Percentiles rank a stretch among this genome's conserved stretches.
Evolutionary conservation across 2,113 vertebrate species (phyloP).

Genomic region (Grammomys dolichurus): DNA sequence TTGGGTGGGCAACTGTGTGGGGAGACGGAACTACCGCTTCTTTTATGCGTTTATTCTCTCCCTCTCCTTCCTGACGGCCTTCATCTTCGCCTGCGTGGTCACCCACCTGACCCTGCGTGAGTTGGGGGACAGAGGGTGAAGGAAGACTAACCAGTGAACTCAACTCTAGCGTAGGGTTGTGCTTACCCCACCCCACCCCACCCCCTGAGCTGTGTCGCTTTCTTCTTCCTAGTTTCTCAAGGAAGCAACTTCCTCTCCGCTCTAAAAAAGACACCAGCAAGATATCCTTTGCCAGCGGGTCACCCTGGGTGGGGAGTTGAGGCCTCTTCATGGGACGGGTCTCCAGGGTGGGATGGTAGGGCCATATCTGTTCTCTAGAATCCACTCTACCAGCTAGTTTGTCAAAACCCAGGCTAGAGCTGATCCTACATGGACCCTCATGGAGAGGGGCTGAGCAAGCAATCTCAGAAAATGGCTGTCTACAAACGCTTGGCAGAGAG

Average conservation of each 20-base stretch:
- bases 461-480: background rate
- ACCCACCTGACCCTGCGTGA: constrained; percentile 96
- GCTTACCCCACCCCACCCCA: background rate
- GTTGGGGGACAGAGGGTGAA: constrained; percentile 67
- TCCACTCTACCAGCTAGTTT: background rate
- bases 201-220: background rate
- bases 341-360: background rate
- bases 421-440: background rate
- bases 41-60: constrained; percentile 98
- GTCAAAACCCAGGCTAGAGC: background rate
- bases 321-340: background rate
- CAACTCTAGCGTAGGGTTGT: background rate
- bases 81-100: constrained; percentile 97
- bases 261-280: constrained; percentile 95
- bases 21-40: constrained; percentile 97
- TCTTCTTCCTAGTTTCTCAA: constrained; percentile 91
- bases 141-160: background rate
- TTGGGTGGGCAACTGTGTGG: constrained; percentile 99
- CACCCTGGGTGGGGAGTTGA: background rate
- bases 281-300: constrained; percentile 93
- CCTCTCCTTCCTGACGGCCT: constrained; percentile 97
- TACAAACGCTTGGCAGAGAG: background rate
- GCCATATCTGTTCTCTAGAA: background rate
- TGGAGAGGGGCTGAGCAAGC: background rate
- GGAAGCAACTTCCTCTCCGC: constrained; percentile 89